These are phyloP conservation scores for Eilema depressum DNA, from an alignment of 2,888 invertebrate species.

Conservation along the genomic window DNA sequence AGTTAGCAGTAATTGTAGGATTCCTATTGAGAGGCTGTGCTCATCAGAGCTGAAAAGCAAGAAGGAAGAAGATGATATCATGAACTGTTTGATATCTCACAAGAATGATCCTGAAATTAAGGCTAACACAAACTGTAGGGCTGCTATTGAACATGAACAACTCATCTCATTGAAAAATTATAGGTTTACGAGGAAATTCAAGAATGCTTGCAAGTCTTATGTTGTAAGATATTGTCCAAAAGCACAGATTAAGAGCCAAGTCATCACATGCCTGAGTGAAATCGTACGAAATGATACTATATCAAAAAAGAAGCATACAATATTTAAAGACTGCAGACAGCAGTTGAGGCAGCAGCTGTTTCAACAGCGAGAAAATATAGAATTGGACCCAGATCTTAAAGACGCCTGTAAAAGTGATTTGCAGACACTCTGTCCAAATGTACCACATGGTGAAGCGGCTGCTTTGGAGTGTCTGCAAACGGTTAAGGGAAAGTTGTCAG, in stretches of 20 bases:
- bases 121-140: slow-evolving; percentile 93
- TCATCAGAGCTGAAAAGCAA: slow-evolving; percentile 89
- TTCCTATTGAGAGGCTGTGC: slow-evolving; percentile 93
- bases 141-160: slow-evolving; percentile 99
- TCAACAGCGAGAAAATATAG: slow-evolving; percentile 96
- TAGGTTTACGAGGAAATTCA: slow-evolving; percentile 97
- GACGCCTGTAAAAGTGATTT: slow-evolving; percentile 94
- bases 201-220: slow-evolving; percentile 95
- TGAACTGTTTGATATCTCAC: slow-evolving; percentile 97
- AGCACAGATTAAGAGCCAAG: slow-evolving; percentile 92
- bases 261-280: slow-evolving; percentile 94
- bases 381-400: slow-evolving; percentile 94
- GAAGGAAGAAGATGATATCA: slow-evolving; percentile 94
- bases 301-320: slow-evolving; percentile 90
- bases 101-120: slow-evolving; percentile 95
- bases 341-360: slow-evolving; percentile 96
- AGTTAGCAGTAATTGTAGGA: slow-evolving; percentile 93
- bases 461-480: slow-evolving; percentile 93
- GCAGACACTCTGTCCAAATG: slow-evolving; percentile 89
- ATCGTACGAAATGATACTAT: slow-evolving; percentile 96
- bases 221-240: slow-evolving; percentile 90
- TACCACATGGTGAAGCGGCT: slow-evolving; percentile 90
- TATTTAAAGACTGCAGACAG: slow-evolving; percentile 95
- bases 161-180: slow-evolving; percentile 97
- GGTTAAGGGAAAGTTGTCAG: slow-evolving; percentile 88